phyloP scores from a whole-genome alignment of 2,797 vertebrate species.

The Sebastiscus albofasciatus region DNA sequence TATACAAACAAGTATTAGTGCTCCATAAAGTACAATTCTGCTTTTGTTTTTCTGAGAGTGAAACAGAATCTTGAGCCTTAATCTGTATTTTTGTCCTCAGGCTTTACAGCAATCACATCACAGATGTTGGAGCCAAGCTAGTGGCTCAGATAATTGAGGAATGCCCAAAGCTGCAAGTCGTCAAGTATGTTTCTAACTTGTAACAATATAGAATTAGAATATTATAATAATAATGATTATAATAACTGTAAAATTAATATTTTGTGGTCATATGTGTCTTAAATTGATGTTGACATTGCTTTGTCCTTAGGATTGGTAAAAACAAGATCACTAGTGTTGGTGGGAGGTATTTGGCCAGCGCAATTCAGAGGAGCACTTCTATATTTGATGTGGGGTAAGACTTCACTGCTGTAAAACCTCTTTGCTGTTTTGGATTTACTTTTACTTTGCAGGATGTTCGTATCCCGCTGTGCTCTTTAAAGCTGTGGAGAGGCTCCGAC shows the following conservation, averaged over 20 bases:
- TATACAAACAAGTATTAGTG: neutral
- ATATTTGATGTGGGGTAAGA: conserved; percentile 93
- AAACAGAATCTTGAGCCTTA: neutral
- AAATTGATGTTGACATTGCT: neutral
- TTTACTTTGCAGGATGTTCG: neutral
- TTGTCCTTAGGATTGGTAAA: conserved; percentile 86
- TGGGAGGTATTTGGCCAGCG: conserved; percentile 86
- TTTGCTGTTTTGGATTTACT: neutral
- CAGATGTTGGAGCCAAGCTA: conserved; percentile 89
- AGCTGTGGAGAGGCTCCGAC: neutral
- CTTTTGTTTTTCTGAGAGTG: neutral
- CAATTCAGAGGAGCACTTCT: conserved; percentile 88
- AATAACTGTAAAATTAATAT: neutral
- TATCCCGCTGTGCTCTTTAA: neutral
- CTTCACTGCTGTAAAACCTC: neutral
- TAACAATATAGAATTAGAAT: neutral
- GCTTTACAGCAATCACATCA: conserved; percentile 94
- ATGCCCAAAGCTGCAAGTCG: conserved; percentile 85
- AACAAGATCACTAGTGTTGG: conserved; percentile 91
- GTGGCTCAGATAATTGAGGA: conserved; percentile 90
- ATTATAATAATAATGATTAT: neutral
- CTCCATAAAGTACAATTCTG: neutral
- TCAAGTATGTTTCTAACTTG: conserved; percentile 86
- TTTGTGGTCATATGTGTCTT: neutral
- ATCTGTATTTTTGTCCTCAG: conserved; percentile 72